phyloP scores from a whole-genome alignment of 2,113 vertebrate genomes.

The Cyphotilapia sp. region DNA sequence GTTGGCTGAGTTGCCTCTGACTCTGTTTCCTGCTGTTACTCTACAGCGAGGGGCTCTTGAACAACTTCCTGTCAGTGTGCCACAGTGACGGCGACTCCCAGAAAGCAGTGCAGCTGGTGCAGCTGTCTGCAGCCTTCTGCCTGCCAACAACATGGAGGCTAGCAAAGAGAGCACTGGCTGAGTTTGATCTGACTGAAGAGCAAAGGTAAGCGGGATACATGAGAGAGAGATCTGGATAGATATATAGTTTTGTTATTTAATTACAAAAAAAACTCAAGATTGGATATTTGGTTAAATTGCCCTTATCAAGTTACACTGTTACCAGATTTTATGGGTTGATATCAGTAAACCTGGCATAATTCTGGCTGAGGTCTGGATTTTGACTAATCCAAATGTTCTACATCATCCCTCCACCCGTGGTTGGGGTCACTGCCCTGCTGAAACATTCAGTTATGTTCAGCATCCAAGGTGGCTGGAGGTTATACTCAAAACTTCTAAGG shows the following conservation, averaged over 20 bases:
- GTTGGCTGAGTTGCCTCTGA: not conserved
- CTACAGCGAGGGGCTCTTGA: constrained; percentile 72
- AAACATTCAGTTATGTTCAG: not conserved
- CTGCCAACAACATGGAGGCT: constrained; percentile 67
- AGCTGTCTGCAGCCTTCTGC: constrained; percentile 75
- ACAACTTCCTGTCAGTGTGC: constrained; percentile 72
- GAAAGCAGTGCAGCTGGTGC: constrained; percentile 78
- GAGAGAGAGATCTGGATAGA: not conserved
- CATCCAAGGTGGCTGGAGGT: not conserved
- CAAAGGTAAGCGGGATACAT: constrained; percentile 67
- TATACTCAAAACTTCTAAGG: not conserved
- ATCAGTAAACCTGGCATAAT: not conserved
- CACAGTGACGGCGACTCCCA: constrained; percentile 28
- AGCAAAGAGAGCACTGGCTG: constrained; percentile 23
- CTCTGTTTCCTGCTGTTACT: not conserved
- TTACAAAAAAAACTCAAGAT: not conserved
- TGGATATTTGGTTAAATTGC: not conserved
- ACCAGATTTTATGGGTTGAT: not conserved
- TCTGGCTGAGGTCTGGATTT: not conserved
- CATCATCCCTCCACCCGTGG: not conserved
- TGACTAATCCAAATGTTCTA: not conserved
- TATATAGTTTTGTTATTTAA: not conserved
- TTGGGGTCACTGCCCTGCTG: not conserved
- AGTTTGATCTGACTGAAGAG: constrained; percentile 34
- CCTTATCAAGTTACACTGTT: not conserved